A percentile compares a stretch with the other conserved stretches of the same genome.
Conservation (phyloP, 92 coral and sea anemone species). For the Anthopleura xanthogrammica region DNA sequence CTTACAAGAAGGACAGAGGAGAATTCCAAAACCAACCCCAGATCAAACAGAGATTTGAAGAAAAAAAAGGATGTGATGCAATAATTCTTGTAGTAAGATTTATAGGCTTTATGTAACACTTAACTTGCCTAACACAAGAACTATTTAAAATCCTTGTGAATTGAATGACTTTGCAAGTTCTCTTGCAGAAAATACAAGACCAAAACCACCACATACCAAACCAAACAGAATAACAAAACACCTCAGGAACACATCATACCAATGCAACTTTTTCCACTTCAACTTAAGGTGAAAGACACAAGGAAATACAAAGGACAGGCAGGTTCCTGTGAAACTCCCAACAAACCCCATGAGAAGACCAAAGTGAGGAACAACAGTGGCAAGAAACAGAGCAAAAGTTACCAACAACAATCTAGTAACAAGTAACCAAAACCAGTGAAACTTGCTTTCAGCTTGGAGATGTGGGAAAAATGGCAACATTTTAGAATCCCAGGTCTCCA, state of each 20-base stretch:
- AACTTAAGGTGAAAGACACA: constrained; percentile 81
- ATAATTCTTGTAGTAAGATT: too few species aligned
- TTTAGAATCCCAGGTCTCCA: constrained; percentile 80
- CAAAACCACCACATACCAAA: constrained; percentile 79
- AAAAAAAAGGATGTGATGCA: too few species aligned
- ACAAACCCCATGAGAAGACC: constrained; percentile 86
- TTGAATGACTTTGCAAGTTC: constrained; percentile 72
- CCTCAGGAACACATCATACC: constrained; percentile 68
- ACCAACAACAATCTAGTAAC: constrained; percentile 67
- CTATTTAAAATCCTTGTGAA: constrained; percentile 11
- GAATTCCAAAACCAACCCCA: too few species aligned
- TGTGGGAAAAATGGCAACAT: constrained; percentile 76
- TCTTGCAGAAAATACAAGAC: constrained; percentile 76
- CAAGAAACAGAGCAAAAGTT: constrained; percentile 71
- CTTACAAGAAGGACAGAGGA: too few species aligned
- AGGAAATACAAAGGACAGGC: constrained; percentile 85
- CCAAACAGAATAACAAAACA: constrained; percentile 71
- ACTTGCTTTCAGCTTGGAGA: constrained; percentile 55
- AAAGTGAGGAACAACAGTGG: constrained; percentile 82
- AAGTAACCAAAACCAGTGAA: constrained; percentile 84
- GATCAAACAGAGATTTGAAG: too few species aligned
- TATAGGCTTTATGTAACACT: too few species aligned
- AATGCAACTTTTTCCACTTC: constrained; percentile 65
- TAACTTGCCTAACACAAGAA: too few species aligned
- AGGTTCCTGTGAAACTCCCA: constrained; percentile 90